These are phyloP conservation scores for Thaumetopoea pityocampa DNA, from an alignment of 1,140 invertebrate genomes.

Conservation along the genomic window DNA sequence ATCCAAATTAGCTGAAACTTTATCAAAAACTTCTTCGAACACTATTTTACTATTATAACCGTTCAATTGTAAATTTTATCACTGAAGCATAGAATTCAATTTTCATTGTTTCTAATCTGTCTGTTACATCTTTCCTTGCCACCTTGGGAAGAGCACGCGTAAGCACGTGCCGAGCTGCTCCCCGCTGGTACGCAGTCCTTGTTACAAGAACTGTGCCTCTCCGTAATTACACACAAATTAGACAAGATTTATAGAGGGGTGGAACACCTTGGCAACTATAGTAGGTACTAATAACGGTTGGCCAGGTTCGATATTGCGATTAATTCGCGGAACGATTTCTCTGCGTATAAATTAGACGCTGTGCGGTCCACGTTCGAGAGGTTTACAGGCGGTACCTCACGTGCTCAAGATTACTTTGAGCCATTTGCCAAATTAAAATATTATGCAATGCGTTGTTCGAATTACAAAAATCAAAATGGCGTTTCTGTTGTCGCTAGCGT, in stretches of 20 bases:
- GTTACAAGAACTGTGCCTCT: conserved; percentile 67
- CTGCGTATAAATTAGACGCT: conserved; percentile 34
- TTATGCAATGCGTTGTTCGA: no score
- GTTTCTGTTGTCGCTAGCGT: no score
- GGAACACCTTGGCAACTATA: conserved; percentile 73
- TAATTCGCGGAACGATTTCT: conserved; percentile 41
- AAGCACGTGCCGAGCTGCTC: conserved; percentile 64
- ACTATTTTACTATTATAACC: conserved; percentile 5
- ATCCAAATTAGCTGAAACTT: conserved; percentile 39
- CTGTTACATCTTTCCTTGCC: conserved; percentile 21
- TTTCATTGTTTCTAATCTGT: conserved; percentile 17
- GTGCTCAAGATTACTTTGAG: no score
- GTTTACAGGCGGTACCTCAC: background rate
- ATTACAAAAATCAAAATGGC: no score
- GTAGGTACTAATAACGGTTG: conserved; percentile 72
- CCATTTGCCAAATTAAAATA: no score
- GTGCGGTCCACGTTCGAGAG: background rate
- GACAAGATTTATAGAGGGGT: conserved; percentile 75
- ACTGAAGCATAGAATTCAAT: conserved; percentile 12
- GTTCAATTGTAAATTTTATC: conserved; percentile 23
- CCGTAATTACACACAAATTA: conserved; percentile 76
- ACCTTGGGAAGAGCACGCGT: conserved; percentile 40
- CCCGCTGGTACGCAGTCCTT: conserved; percentile 70
- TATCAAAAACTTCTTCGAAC: conserved; percentile 33
- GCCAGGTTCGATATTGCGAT: conserved; percentile 67